phyloP scores from a whole-genome alignment of 2,113 vertebrate species.

The Stictonetta naevosa region DNA sequence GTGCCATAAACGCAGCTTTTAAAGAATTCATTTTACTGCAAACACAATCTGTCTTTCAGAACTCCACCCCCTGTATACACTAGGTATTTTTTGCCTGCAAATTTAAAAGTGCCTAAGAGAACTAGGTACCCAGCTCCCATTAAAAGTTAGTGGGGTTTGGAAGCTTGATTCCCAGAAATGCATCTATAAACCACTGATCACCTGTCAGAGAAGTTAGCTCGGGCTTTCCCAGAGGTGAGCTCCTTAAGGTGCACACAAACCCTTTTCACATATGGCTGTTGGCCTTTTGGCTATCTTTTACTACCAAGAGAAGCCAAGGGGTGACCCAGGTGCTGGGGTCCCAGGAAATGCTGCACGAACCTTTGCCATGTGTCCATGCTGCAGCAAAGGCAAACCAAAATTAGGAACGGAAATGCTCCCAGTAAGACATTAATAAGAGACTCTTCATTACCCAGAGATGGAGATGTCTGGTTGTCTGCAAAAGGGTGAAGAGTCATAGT shows the following conservation, averaged over 20 bases:
- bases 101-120: not conserved
- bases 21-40: slow-evolving; percentile 42
- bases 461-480: rapidly evolving
- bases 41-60: slow-evolving; percentile 36
- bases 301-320: not conserved
- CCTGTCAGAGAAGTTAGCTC: not conserved
- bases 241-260: not conserved
- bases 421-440: not conserved
- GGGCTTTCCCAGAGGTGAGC: not conserved
- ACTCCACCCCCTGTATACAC: not conserved
- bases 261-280: rapidly evolving
- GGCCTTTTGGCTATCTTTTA: not conserved
- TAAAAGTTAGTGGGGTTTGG: not conserved
- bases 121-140: not conserved
- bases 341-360: not conserved
- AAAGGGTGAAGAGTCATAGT: not conserved
- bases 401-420: not conserved
- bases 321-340: not conserved
- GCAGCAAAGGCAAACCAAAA: not conserved
- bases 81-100: not conserved
- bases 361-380: not conserved
- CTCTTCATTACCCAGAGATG: not conserved
- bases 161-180: not conserved
- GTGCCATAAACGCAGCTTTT: slow-evolving; percentile 57
- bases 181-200: rapidly evolving